Percentiles rank a stretch among this genome's conserved stretches.
Evolutionary conservation across 2,888 invertebrate genomes (phyloP).

Genomic region (Pharmacophagus antenor): DNA sequence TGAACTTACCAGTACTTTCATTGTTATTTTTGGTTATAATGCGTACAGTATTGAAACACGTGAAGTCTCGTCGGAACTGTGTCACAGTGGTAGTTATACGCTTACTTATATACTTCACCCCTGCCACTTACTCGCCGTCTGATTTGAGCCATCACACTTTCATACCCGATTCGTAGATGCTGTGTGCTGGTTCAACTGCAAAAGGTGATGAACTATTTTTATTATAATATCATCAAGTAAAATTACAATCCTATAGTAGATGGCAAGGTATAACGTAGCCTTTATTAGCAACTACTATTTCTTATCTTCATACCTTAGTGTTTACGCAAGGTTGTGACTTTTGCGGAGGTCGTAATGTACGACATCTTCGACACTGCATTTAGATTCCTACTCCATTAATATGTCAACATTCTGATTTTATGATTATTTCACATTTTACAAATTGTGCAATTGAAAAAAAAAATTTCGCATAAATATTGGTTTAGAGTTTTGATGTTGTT

Average conservation of each 20-base stretch:
- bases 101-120: constrained; percentile 79
- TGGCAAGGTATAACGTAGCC: constrained; percentile 12
- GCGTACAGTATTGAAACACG: constrained; percentile 66
- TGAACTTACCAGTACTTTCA: constrained; percentile 76
- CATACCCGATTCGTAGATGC: constrained; percentile 63
- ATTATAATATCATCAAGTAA: constrained; percentile 19
- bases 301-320: constrained; percentile 14
- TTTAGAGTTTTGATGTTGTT: not conserved
- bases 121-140: constrained; percentile 68
- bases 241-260: constrained; percentile 20
- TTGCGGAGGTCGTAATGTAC: constrained; percentile 24
- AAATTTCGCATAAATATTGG: not conserved
- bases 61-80: constrained; percentile 70
- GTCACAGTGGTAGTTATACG: constrained; percentile 74
- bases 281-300: constrained; percentile 18
- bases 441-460: constrained; percentile 9
- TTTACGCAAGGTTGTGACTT: constrained; percentile 29
- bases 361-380: constrained; percentile 22
- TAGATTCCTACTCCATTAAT: constrained; percentile 24
- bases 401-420: constrained; percentile 28
- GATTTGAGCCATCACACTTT: constrained; percentile 72
- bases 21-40: constrained; percentile 56
- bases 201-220: constrained; percentile 47
- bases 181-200: constrained; percentile 49
- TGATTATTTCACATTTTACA: constrained; percentile 15